Evolutionary conservation across 2,888 invertebrate species (phyloP).

Genomic region (Lepetodrilus schrolli): DNA sequence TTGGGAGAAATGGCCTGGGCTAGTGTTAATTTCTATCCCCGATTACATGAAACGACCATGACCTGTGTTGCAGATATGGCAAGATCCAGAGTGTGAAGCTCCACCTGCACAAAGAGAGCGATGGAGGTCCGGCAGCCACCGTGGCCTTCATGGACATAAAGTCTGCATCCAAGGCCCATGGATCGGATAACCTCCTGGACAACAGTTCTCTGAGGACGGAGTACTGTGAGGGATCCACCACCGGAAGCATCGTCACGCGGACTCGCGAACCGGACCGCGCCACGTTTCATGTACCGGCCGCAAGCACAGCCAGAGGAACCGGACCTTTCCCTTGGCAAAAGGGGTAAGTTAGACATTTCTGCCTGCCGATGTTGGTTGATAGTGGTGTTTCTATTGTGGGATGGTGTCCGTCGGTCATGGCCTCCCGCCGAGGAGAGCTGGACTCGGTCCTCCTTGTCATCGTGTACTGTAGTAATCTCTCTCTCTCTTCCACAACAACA

Average conservation of each 20-base stretch:
- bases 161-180: slow-evolving; percentile 94
- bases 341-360: slow-evolving; percentile 33
- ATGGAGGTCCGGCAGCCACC: slow-evolving; percentile 62
- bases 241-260: slow-evolving; percentile 56
- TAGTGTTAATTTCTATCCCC: too few species aligned
- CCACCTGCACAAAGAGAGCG: slow-evolving; percentile 79
- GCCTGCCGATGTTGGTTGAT: slow-evolving; percentile 3
- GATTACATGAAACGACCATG: too few species aligned
- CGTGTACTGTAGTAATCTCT: not conserved
- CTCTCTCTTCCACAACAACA: slow-evolving; percentile 3
- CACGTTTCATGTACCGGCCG: slow-evolving; percentile 3
- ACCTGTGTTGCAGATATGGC: slow-evolving; percentile 86
- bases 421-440: not conserved
- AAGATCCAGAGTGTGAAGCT: slow-evolving; percentile 97
- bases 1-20: too few species aligned
- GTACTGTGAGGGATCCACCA: slow-evolving; percentile 87
- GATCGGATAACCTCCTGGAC: slow-evolving; percentile 90
- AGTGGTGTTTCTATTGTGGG: not conserved
- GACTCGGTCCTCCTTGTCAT: not conserved
- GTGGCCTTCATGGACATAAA: slow-evolving; percentile 92
- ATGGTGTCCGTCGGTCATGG: not conserved
- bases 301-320: slow-evolving; percentile 13
- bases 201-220: slow-evolving; percentile 83
- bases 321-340: slow-evolving; percentile 27
- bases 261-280: slow-evolving; percentile 2